These are phyloP conservation scores for Ceratosolen fusciceps DNA, from an alignment of 1,140 invertebrate genomes.

Conservation along the genomic window DNA sequence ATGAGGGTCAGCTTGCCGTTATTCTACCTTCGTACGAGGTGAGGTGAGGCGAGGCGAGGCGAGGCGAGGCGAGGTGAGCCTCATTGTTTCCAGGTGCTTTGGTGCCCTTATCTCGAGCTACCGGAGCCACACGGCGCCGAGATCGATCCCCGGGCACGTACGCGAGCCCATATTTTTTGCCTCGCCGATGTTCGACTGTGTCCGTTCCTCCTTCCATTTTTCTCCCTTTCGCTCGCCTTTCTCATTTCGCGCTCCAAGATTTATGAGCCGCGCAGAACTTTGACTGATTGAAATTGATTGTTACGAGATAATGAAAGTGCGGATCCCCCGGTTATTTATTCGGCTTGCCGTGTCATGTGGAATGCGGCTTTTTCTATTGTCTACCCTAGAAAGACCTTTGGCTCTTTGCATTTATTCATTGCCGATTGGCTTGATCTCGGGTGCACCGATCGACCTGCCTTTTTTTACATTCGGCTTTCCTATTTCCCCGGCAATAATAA, in stretches of 20 bases:
- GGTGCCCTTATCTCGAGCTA: background rate
- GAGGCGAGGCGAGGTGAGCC: no score
- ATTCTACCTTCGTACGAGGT: background rate
- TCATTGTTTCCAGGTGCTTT: slow-evolving; percentile 32
- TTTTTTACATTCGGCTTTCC: no score
- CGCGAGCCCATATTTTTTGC: background rate
- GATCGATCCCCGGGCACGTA: background rate
- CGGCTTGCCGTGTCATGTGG: background rate
- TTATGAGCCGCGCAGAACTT: background rate
- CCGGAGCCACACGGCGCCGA: no score
- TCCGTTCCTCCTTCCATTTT: background rate
- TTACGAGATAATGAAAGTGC: slow-evolving; percentile 1
- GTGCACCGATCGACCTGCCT: no score
- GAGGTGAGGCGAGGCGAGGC: no score
- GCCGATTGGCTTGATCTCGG: no score
- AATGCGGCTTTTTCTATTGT: slow-evolving; percentile 7
- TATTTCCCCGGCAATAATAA: no score
- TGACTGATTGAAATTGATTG: slow-evolving; percentile 38
- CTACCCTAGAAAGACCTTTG: background rate
- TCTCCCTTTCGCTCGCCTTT: no score
- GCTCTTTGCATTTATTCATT: slow-evolving; percentile 5
- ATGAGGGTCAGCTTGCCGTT: slow-evolving; percentile 13
- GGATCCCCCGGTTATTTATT: background rate
- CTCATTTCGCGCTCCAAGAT: slow-evolving; percentile 13
- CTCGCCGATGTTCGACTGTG: background rate